Percentiles rank a stretch among this genome's conserved stretches.
Conservation (phyloP, 2,113 vertebrate species). For the Bagarius yarrelli region DNA sequence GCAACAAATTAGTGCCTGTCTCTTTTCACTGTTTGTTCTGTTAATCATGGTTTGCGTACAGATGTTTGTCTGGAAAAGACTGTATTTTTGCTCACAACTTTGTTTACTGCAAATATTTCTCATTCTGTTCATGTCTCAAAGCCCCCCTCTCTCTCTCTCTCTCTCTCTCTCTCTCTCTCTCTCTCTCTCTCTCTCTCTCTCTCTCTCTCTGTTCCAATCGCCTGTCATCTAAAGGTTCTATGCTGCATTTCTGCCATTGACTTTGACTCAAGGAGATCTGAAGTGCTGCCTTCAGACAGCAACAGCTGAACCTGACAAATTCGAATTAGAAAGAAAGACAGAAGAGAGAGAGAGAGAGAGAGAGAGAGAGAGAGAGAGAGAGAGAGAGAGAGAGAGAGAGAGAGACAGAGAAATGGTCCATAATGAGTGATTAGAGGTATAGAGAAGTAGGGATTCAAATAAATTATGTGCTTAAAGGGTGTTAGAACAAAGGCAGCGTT, state of each 20-base stretch:
- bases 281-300: conserved; percentile 44
- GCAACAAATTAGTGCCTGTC: conserved; percentile 24
- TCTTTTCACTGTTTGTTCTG: conserved; percentile 1
- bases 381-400: neutral
- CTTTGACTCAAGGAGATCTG: conserved; percentile 67
- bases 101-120: conserved; percentile 15
- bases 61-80: conserved; percentile 19
- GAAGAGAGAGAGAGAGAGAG: neutral
- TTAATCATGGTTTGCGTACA: neutral
- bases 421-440: neutral
- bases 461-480: conserved; percentile 4
- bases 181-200: too few species aligned
- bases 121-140: neutral
- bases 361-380: neutral
- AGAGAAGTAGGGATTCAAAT: neutral
- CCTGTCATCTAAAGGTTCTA: conserved; percentile 37
- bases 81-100: neutral
- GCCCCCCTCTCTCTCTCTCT: neutral
- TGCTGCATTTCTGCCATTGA: conserved; percentile 62
- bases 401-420: neutral
- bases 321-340: conserved; percentile 24
- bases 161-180: neutral
- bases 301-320: conserved; percentile 68
- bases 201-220: conserved; percentile 5
- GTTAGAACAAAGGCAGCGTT: conserved; percentile 22